Percentiles rank a stretch among this genome's conserved stretches.
phyloP scores from a whole-genome alignment of 1,140 invertebrate genomes.

The Magallana angulata region DNA sequence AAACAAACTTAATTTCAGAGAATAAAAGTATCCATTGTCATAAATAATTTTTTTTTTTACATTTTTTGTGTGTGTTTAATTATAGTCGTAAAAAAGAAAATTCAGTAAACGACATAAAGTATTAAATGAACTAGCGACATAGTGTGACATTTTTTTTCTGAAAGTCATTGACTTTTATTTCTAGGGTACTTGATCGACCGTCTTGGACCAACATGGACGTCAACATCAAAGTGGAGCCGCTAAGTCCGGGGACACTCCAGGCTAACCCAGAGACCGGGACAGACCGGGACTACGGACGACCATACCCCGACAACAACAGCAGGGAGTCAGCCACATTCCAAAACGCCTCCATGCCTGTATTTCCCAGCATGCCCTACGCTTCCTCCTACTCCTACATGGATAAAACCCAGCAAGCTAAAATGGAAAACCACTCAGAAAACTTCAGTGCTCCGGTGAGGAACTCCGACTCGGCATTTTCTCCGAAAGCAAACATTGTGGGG shows the following conservation, averaged over 20 bases:
- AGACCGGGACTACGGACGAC: not conserved
- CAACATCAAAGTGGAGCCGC: constrained; percentile 38
- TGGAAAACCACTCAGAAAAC: constrained; percentile 5
- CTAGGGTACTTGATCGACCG: too few relatives aligned
- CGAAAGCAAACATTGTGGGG: not conserved
- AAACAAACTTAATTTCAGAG: too few relatives aligned
- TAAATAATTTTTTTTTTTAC: too few relatives aligned
- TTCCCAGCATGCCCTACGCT: constrained; percentile 35
- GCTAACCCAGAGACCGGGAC: not conserved
- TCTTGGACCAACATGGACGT: not conserved
- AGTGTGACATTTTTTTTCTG: too few relatives aligned
- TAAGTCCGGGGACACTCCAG: not conserved
- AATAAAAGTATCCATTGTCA: too few relatives aligned
- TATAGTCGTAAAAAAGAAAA: too few relatives aligned
- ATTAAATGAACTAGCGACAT: too few relatives aligned
- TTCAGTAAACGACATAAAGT: too few relatives aligned
- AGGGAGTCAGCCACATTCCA: not conserved
- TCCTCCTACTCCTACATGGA: constrained; percentile 13
- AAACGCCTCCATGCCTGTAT: constrained; percentile 28
- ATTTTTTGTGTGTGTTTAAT: too few relatives aligned
- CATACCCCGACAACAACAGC: not conserved
- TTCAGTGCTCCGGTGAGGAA: not conserved
- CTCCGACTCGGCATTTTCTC: not conserved
- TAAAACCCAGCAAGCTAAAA: not conserved
- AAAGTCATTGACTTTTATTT: too few relatives aligned